Evolutionary conservation across 2,888 invertebrate species (phyloP), one percentile per base, ranked within the genome.

Genomic region (Asteroscopus sphinx): DNA sequence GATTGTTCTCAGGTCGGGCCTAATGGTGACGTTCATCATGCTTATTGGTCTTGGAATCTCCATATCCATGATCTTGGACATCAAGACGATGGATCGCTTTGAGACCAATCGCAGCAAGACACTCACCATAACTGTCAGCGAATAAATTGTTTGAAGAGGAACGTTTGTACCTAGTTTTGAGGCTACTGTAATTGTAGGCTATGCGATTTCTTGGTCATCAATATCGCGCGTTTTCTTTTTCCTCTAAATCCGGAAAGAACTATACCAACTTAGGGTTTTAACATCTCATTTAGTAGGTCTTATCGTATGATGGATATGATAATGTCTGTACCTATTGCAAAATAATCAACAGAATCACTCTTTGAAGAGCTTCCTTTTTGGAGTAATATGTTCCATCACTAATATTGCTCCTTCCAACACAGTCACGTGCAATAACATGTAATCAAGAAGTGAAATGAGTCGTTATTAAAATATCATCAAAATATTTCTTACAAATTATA

Each of bases 51-150:
- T 99, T 64, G 95, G 96, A 13, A 95, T 97, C 86, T 99, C 98
- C 5, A 94, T 99, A 51, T 93, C 95, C 12, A 98, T 99, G 96
- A 96, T 99, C 70, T 95, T 98, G 94, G 97, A 98, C 86, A 98
- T 99, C 79, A 98, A 97, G 86, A 98, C 99, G 25, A 99, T 98
- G 96, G 99, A 99, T 90, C 96, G 98, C 80, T 99, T 99, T 90
- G 99, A 99, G 91, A 99, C 97, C 90, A 98, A 97, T 53, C 98
- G 99, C 84, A 98, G 97, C 82, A 99, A 99, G 91, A 97, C 98
- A 65, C 96, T 99, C 47, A 97, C 97, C 13, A 96, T 98, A 75
- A 96, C 96, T 42, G 96, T 96, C 45, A 95, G 95, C 74, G 98
- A 98, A 82, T 98, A 81, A 76, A 25, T 33, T 41, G 1, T 36